Conservation (phyloP, 2,888 invertebrate genomes). For the Brachyptera putata region DNA sequence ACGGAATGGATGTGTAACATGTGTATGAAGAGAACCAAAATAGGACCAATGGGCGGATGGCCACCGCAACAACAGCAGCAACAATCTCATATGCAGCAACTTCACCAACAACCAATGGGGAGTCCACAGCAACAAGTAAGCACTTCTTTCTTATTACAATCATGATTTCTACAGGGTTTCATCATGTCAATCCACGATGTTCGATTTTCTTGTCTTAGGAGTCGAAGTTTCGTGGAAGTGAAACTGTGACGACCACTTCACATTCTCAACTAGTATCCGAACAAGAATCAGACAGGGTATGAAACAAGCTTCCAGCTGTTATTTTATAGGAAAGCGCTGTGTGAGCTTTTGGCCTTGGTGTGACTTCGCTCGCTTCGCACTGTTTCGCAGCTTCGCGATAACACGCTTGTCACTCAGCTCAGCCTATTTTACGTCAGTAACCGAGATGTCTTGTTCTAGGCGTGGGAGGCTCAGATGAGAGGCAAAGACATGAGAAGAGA, state of each 20-base stretch:
- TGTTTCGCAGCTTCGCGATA: not conserved
- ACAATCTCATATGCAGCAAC: conserved; percentile 25
- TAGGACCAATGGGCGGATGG: conserved; percentile 30
- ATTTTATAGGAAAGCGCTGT: not conserved
- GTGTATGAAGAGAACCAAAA: conserved; percentile 38
- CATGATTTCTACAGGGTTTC: not conserved
- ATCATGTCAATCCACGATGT: not conserved
- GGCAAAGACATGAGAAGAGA: conserved; percentile 30
- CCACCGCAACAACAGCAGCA: conserved; percentile 39
- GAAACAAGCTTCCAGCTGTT: not conserved
- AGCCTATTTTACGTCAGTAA: no score
- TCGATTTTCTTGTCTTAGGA: conserved; percentile 6
- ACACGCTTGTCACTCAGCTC: not conserved
- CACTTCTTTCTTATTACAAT: not conserved
- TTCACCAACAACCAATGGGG: conserved; percentile 1
- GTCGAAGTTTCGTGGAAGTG: not conserved
- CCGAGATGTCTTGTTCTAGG: no score
- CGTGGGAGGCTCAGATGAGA: conserved; percentile 32
- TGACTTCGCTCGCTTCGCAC: not conserved
- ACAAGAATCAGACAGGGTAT: conserved; percentile 15
- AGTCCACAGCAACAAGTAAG: conserved; percentile 18
- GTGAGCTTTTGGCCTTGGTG: not conserved
- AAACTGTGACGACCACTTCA: no score
- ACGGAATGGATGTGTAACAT: conserved; percentile 41
- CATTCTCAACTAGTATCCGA: not conserved